Conservation (phyloP, 2,797 vertebrate species). For the Morus bassanus region DNA sequence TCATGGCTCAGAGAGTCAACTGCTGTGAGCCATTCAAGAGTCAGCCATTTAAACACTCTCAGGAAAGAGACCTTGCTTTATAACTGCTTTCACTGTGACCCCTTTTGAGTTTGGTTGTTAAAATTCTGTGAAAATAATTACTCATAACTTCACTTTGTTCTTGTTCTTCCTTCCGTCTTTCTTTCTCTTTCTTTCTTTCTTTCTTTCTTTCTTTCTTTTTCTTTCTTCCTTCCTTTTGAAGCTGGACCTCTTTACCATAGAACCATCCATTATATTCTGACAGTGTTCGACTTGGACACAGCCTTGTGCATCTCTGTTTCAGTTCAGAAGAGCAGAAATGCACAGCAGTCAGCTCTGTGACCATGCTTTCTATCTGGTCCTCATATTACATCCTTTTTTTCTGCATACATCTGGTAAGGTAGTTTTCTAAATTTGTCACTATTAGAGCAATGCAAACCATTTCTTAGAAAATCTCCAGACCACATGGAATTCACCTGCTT, state of each 20-base stretch:
- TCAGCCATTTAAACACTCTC: neutral
- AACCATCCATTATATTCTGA: neutral
- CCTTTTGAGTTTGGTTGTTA: neutral
- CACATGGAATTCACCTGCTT: conserved; percentile 51
- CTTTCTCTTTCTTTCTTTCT: neutral
- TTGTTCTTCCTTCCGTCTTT: fast-evolving
- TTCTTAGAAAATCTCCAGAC: conserved; percentile 35
- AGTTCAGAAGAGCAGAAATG: neutral
- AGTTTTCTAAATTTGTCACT: conserved; percentile 45
- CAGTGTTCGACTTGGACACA: neutral
- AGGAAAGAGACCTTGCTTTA: neutral
- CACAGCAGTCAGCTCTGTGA: neutral
- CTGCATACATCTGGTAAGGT: conserved; percentile 13
- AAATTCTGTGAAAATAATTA: neutral
- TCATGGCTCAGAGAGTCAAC: neutral
- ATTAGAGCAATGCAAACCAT: conserved; percentile 50
- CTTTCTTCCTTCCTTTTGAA: neutral
- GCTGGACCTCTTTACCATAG: neutral
- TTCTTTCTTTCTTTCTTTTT: neutral
- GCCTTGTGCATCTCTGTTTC: neutral
- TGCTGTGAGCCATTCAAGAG: neutral
- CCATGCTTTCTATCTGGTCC: conserved; percentile 4
- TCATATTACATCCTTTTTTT: neutral
- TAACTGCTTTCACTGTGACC: neutral
- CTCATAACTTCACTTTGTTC: neutral